phyloP scores from a whole-genome alignment of 1,140 invertebrate species.

The Ephestia elutella region DNA sequence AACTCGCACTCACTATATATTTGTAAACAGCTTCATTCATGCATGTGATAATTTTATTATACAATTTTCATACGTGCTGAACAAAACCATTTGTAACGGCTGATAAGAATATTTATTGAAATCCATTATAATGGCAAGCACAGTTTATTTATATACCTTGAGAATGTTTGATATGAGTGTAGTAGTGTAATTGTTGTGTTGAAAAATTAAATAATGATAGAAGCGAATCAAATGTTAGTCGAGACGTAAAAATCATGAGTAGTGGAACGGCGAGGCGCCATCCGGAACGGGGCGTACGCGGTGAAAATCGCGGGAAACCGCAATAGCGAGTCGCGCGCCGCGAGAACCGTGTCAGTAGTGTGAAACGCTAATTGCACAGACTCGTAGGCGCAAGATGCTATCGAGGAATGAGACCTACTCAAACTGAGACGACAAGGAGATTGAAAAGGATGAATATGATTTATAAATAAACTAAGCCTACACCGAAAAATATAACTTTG shows the following conservation, averaged over 20 bases:
- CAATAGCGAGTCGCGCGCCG: slow-evolving; percentile 46
- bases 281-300: slow-evolving; percentile 64
- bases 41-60: not conserved
- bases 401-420: not conserved
- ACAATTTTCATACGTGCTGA: not conserved
- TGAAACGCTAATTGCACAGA: slow-evolving; percentile 65
- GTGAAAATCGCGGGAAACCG: slow-evolving; percentile 69
- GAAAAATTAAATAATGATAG: slow-evolving; percentile 1
- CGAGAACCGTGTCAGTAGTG: slow-evolving; percentile 71
- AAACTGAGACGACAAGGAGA: not conserved
- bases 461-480: not conserved
- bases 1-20: not conserved
- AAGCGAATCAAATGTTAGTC: slow-evolving; percentile 36
- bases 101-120: too few species aligned
- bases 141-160: not conserved
- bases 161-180: too few species aligned
- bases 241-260: slow-evolving; percentile 46
- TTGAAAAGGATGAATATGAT: slow-evolving; percentile 11
- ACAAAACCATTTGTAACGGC: not conserved
- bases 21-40: not conserved
- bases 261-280: slow-evolving; percentile 59
- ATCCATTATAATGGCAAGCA: too few species aligned
- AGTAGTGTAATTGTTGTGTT: slow-evolving; percentile 1
- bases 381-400: slow-evolving; percentile 25
- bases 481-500: slow-evolving; percentile 8